Evolutionary conservation across 2,797 vertebrate species (phyloP).

Genomic region (Eulemur mongoz): DNA sequence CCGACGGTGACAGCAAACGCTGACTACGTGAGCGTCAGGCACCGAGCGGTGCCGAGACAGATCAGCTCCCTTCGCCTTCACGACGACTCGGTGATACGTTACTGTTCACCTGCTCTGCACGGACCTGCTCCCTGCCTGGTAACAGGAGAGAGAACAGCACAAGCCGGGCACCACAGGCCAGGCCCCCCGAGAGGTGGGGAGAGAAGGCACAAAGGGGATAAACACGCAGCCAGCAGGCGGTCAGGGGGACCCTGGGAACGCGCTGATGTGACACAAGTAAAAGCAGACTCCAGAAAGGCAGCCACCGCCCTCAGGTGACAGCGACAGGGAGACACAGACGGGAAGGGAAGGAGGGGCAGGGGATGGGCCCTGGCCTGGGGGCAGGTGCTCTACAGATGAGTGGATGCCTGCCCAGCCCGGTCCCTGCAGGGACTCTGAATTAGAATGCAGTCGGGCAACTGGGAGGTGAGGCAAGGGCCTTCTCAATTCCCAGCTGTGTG

Average conservation of each 20-base stretch:
- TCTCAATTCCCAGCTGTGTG: neutral
- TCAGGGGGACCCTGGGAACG: accelerated
- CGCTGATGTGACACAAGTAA: accelerated
- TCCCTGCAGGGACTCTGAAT: neutral
- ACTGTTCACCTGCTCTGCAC: accelerated
- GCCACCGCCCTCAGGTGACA: neutral
- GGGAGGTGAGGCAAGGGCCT: accelerated
- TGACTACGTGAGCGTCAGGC: accelerated
- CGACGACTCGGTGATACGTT: accelerated
- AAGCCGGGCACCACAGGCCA: accelerated
- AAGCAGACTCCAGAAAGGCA: neutral
- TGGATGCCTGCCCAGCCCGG: accelerated
- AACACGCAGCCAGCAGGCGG: accelerated
- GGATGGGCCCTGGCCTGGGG: neutral
- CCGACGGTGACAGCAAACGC: accelerated
- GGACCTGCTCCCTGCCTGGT: neutral
- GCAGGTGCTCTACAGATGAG: neutral
- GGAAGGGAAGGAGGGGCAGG: too few species aligned
- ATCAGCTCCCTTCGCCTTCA: neutral
- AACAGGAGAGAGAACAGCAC: neutral
- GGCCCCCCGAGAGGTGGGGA: neutral
- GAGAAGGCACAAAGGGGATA: neutral
- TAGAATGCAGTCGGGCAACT: too few species aligned
- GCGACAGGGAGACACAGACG: neutral
- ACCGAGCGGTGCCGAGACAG: accelerated